Base-by-base conservation (phyloP, 2,113 vertebrate species). In the Petrocephalus zakoni region DNA sequence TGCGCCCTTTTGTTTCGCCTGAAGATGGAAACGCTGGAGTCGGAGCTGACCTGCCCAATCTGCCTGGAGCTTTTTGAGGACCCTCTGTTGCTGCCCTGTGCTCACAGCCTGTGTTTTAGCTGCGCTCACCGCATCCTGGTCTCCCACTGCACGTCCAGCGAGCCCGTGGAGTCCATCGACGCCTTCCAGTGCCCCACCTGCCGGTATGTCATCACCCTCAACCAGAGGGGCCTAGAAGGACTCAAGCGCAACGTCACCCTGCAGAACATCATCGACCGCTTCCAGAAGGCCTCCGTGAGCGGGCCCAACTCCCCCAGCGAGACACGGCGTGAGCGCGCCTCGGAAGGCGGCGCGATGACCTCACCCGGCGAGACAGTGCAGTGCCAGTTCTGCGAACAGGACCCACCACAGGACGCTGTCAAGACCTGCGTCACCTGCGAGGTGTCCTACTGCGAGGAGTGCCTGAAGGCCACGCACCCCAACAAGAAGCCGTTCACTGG, bases 21-120 rank as follows among this genome's bases (percentile, higher is more conserved):
- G 97, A 99, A 97, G 95, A 99, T 99, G 98, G 98, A 99, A 97
- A 97, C 97, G 96, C 96, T 99, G 96, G 98, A 99, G 97, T 98
- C 98, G 92, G 98, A 99, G 96, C 96, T 99, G 96, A 99, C 98
- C 96, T 99, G 98, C 95, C 98, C 98, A 97, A 98, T 99, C 95
- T 99, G 98, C 97, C 96, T 99, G 95, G 98, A 99, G 97, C 97
- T 98, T 93, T 99, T 99, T 92, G 97, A 98, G 93, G 98, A 98
- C 94, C 98, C 98, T 9, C 97, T 98, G 91, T 96, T 99, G 95
- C 97, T 99, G 93, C 98, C 98, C 93, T 98, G 98, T 0, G 97
- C 97, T 92, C 98, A 99, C 95, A 99, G 98, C 93, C 96, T 99
- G 93, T 99, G 98, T 91, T 99, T 99, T 93, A 97, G 96, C 94